These are phyloP conservation scores for Drepana arcuata DNA, from an alignment of 1,140 invertebrate species.

Conservation along the genomic window DNA sequence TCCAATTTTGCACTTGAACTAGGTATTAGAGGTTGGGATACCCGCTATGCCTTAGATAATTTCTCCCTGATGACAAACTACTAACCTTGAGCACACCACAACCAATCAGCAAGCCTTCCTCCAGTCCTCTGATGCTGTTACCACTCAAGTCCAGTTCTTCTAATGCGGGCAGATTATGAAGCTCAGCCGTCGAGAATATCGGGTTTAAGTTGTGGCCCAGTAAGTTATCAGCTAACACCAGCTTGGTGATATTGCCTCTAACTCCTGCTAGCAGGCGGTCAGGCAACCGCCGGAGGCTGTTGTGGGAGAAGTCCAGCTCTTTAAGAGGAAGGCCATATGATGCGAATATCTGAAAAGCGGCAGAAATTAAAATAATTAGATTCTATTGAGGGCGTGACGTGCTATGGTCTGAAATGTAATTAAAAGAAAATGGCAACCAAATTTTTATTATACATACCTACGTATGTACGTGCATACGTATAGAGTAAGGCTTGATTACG, in stretches of 20 bases:
- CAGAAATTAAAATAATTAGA: not conserved
- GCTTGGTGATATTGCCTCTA: slow-evolving; percentile 76
- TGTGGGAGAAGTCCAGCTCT: slow-evolving; percentile 85
- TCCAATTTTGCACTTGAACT: too few relatives aligned
- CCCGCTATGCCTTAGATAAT: too few relatives aligned
- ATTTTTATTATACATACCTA: too few relatives aligned
- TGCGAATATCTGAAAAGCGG: slow-evolving; percentile 64
- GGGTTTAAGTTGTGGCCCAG: slow-evolving; percentile 91
- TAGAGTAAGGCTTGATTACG: too few relatives aligned
- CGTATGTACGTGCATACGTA: too few relatives aligned
- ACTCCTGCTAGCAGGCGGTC: slow-evolving; percentile 82
- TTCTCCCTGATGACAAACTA: too few relatives aligned
- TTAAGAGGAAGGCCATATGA: slow-evolving; percentile 76
- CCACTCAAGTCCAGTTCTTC: slow-evolving; percentile 82
- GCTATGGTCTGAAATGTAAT: too few relatives aligned
- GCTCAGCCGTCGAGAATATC: slow-evolving; percentile 88
- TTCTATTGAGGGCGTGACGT: too few relatives aligned
- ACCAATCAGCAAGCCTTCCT: slow-evolving; percentile 89
- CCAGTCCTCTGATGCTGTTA: slow-evolving; percentile 84
- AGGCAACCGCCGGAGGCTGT: slow-evolving; percentile 84
- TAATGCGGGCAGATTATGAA: slow-evolving; percentile 82
- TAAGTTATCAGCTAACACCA: slow-evolving; percentile 84
- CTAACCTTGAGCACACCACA: slow-evolving; percentile 82
- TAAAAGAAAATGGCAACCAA: too few relatives aligned
- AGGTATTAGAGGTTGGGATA: too few relatives aligned